Evolutionary conservation across 2,797 vertebrate genomes (phyloP), one percentile per base, ranked within the genome.

Genomic region (Kryptolebias ocellatus): DNA sequence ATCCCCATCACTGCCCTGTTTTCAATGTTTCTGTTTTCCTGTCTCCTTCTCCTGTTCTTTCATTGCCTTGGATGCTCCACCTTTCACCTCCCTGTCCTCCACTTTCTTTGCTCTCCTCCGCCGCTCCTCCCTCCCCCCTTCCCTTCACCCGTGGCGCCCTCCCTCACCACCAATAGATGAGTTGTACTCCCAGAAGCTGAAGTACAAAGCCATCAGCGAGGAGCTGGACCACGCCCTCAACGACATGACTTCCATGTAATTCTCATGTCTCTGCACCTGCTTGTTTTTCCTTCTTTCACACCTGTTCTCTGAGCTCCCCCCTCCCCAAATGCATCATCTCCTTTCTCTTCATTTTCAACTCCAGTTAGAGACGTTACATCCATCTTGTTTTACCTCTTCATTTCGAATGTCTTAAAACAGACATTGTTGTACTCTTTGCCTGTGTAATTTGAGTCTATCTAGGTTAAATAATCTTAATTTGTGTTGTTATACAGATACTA

Each of bases 221-320:
- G 97, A 99, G 96, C 95, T 99, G 95, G 98, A 99, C 96, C 96
- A 99, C 93, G 96, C 98, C 93, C 97, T 99, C 96, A 99, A 98
- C 84, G 98, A 99, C 87, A 98, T 99, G 97, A 98, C 97, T 87
- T 98, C 97, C 95, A 98, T 98, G 98, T 99, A 98, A 98, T 95
- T 95, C 87, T 82, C 83, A 71, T 86, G 72, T 64, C 77, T 85
- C 93, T 47, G 75, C 81, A 79, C 79, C 72, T 83, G 87, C 75
- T 63, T 83, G 76, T 67, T 60, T 61, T n/a, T 27, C 31, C 59
- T 53, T 31, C 59, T 51, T 71, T 63, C 68, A 74, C 60, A 52
- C 77, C 76, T 91, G 80, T 65, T 83, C 87, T 47, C 59, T 24
- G 1, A 18, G 7, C 17, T 16, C 12, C n/a, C 39, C 29, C 53